phyloP scores from a whole-genome alignment of 2,888 invertebrate species.

The Blastobasis adustella region DNA sequence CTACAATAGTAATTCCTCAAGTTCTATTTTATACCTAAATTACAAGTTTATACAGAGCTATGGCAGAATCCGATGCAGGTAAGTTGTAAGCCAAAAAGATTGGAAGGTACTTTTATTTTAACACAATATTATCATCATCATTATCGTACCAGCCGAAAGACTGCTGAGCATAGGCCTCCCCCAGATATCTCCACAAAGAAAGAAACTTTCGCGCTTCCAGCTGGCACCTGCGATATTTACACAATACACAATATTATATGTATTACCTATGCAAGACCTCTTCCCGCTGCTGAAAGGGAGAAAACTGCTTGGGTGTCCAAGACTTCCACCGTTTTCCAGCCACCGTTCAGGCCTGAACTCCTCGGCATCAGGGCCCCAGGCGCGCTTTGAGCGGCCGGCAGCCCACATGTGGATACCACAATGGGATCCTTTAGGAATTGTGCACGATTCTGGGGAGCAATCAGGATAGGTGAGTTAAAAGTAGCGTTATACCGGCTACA shows the following conservation, averaged over 20 bases:
- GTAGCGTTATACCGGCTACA: too few relatives aligned
- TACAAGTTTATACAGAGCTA: neutral
- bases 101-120: too few relatives aligned
- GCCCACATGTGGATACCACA: constrained; percentile 38
- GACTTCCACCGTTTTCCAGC: constrained; percentile 21
- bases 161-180: neutral
- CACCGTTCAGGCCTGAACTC: constrained; percentile 47
- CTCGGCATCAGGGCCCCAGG: constrained; percentile 42
- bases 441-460: constrained; percentile 31
- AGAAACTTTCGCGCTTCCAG: too few relatives aligned
- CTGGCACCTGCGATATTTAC: neutral
- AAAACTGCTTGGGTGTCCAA: constrained; percentile 20
- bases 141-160: neutral
- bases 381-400: constrained; percentile 33
- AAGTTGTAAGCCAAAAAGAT: too few relatives aligned
- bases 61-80: too few relatives aligned
- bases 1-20: neutral
- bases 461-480: too few relatives aligned
- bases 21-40: neutral
- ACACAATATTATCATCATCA: neutral
- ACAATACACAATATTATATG: neutral
- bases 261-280: constrained; percentile 40
- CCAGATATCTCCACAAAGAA: neutral
- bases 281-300: constrained; percentile 44
- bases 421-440: constrained; percentile 33